Conservation (phyloP, 2,888 invertebrate genomes). For the Pediacus dermestoides region DNA sequence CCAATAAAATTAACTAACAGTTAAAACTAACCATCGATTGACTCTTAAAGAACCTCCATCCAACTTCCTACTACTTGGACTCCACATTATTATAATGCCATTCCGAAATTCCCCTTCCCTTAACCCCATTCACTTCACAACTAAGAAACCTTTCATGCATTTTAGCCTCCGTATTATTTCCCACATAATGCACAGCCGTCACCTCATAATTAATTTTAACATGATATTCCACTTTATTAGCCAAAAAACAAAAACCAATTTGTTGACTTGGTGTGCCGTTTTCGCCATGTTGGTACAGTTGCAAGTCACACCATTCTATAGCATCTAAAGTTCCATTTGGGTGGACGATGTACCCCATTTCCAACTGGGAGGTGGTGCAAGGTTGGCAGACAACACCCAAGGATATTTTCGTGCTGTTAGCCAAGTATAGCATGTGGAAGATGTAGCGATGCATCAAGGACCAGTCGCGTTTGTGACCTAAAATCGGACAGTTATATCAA, state of each 20-base stretch:
- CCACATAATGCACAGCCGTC: slow-evolving; percentile 61
- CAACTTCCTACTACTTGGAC: too few relatives aligned
- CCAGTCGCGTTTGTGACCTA: slow-evolving; percentile 70
- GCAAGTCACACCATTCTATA: slow-evolving; percentile 60
- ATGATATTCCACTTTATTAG: slow-evolving; percentile 52
- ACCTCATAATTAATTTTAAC: slow-evolving; percentile 56
- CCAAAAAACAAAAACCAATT: slow-evolving; percentile 46
- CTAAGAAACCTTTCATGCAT: slow-evolving; percentile 61
- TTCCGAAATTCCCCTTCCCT: slow-evolving; percentile 69
- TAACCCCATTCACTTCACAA: slow-evolving; percentile 59
- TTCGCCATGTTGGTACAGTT: slow-evolving; percentile 67
- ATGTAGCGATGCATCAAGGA: slow-evolving; percentile 72
- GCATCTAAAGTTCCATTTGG: slow-evolving; percentile 51
- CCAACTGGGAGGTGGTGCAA: slow-evolving; percentile 60
- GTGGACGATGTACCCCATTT: slow-evolving; percentile 61
- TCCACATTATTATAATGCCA: slow-evolving; percentile 68
- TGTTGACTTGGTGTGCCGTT: slow-evolving; percentile 58
- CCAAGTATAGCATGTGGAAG: slow-evolving; percentile 71
- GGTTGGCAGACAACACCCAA: slow-evolving; percentile 78
- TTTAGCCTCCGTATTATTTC: slow-evolving; percentile 64
- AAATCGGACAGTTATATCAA: slow-evolving; percentile 16
- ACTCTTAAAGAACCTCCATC: too few relatives aligned
- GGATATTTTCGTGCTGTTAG: slow-evolving; percentile 65
- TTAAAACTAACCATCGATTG: too few relatives aligned
- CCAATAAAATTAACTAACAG: too few relatives aligned